Conservation (phyloP, 2,113 vertebrate species). For the Uropsilus gracilis region DNA sequence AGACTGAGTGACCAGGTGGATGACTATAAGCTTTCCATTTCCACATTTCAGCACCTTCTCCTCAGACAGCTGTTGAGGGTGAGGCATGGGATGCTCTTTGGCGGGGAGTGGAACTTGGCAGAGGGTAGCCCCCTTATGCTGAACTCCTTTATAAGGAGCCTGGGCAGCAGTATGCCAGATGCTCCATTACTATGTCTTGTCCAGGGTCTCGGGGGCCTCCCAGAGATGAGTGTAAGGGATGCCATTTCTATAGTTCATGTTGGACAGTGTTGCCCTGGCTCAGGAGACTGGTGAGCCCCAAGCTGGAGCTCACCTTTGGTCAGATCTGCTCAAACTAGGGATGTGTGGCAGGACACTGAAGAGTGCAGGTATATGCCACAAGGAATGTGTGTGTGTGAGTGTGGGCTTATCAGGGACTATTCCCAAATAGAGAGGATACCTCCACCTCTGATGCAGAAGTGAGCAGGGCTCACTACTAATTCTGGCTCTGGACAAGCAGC, state of each 20-base stretch:
- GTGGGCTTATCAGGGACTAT: fast-evolving
- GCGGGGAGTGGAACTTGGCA: background rate
- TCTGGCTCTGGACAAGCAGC: background rate
- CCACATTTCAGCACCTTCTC: background rate
- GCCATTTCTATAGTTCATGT: background rate
- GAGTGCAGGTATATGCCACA: fast-evolving
- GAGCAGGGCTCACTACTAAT: background rate
- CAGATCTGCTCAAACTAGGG: background rate
- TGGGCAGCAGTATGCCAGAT: background rate
- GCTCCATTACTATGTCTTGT: background rate
- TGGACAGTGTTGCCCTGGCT: background rate
- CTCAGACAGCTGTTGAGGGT: background rate
- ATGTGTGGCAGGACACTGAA: background rate
- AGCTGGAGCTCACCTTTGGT: background rate
- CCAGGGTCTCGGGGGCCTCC: background rate
- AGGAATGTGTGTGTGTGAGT: background rate
- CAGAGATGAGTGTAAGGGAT: background rate
- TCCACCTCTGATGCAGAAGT: too few relatives aligned
- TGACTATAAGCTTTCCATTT: background rate
- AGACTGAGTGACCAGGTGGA: background rate
- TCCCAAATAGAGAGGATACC: background rate
- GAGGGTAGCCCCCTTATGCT: background rate
- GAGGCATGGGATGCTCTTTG: background rate
- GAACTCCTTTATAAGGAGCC: background rate
- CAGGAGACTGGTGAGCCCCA: background rate